Percentiles rank a stretch among this genome's conserved stretches.
These are phyloP conservation scores for Lumbricus terrestris DNA, from an alignment of 2,888 invertebrate species.

Conservation along the genomic window DNA sequence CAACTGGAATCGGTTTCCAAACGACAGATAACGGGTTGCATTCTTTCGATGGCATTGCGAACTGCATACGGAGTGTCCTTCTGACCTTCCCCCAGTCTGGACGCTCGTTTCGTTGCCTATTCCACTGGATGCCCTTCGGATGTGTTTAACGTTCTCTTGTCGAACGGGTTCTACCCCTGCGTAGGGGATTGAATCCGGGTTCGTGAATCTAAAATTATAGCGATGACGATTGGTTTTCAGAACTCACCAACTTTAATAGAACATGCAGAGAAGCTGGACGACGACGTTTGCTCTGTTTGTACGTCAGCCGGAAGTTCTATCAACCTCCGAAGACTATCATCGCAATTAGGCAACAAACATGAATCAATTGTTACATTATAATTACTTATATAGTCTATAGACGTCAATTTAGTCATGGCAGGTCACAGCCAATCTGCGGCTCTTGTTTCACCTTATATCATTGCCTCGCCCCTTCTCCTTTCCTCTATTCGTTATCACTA, in stretches of 20 bases:
- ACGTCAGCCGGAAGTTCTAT: not conserved
- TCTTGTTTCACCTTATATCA: too few relatives aligned
- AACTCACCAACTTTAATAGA: not conserved
- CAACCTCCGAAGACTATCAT: not conserved
- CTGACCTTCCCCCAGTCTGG: too few relatives aligned
- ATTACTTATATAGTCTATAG: too few relatives aligned
- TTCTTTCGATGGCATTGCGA: not conserved
- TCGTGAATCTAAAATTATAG: not conserved
- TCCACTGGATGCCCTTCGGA: not conserved
- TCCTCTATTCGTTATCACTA: too few relatives aligned
- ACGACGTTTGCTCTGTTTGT: not conserved
- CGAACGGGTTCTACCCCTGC: not conserved
- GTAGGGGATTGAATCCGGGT: not conserved
- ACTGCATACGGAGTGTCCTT: not conserved
- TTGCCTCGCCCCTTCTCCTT: too few relatives aligned
- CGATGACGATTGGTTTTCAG: not conserved
- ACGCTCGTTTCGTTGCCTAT: not conserved
- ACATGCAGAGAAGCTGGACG: not conserved
- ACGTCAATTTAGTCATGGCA: too few relatives aligned
- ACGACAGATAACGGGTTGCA: not conserved
- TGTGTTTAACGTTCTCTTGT: not conserved
- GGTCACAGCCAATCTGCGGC: too few relatives aligned
- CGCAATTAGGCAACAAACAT: not conserved
- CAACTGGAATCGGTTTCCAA: not conserved
- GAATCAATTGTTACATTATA: too few relatives aligned